Conservation (phyloP, 2,888 invertebrate genomes). For the Branchellion lobata region DNA sequence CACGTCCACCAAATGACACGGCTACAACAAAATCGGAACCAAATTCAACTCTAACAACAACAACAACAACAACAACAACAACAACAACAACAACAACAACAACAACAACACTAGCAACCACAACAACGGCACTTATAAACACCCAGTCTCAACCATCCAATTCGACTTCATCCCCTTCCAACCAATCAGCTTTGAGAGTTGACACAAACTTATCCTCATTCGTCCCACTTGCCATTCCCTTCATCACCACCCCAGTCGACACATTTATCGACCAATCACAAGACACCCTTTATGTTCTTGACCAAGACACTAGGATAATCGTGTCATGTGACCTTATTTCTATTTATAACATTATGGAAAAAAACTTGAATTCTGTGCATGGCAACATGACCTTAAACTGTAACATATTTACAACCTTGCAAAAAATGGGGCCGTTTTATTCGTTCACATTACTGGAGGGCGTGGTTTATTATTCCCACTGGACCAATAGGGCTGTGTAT, state of each 20-base stretch:
- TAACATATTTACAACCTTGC: neutral
- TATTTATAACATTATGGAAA: neutral
- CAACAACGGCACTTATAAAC: too few relatives aligned
- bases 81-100: too few relatives aligned
- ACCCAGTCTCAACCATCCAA: too few relatives aligned
- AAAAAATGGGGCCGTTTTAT: neutral
- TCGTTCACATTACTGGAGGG: neutral
- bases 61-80: too few relatives aligned
- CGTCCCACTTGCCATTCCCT: neutral
- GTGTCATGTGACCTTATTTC: neutral
- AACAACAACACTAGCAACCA: too few relatives aligned
- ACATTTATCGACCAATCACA: conserved; percentile 2
- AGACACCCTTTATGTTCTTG: neutral
- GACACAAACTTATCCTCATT: neutral
- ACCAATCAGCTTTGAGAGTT: neutral
- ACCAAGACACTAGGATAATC: neutral
- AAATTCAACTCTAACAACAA: too few relatives aligned
- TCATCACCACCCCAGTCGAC: neutral
- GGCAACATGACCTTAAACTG: neutral
- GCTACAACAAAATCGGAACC: too few relatives aligned
- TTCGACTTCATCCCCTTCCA: too few relatives aligned
- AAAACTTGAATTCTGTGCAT: neutral
- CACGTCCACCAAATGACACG: too few relatives aligned
- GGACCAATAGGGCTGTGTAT: neutral
- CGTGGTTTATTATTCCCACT: neutral